Evolutionary conservation across 2,888 invertebrate species (phyloP).

Genomic region (Cheiracanthium punctorium): DNA sequence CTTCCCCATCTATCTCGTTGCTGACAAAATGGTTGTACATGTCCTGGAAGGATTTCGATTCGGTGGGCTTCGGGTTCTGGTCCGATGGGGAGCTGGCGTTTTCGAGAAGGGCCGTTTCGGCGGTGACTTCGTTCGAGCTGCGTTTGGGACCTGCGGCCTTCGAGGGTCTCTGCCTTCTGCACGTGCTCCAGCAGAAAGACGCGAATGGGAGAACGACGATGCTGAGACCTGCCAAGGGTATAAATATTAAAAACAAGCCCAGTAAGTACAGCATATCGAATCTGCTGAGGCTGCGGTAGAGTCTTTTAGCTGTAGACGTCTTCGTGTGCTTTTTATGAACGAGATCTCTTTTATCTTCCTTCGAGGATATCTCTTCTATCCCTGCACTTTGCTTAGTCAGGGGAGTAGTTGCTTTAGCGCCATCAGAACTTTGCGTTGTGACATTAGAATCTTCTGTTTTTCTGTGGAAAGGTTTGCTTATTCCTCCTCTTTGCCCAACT

Average conservation of each 20-base stretch:
- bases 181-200: background rate
- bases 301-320: background rate
- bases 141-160: background rate
- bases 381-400: too few relatives aligned
- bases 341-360: too few relatives aligned
- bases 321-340: too few relatives aligned
- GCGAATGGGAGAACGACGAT: background rate
- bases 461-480: too few relatives aligned
- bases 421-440: too few relatives aligned
- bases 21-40: conserved; percentile 1
- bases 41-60: background rate
- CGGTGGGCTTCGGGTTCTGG: background rate
- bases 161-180: background rate
- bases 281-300: background rate
- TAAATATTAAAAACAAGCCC: conserved; percentile 24
- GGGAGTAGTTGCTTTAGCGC: too few relatives aligned
- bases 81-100: background rate
- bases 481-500: too few relatives aligned
- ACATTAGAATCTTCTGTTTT: too few relatives aligned
- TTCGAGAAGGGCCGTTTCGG: background rate
- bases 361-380: background rate
- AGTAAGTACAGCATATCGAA: conserved; percentile 1
- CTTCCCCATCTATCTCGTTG: conserved; percentile 20
- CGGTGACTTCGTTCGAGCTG: background rate
- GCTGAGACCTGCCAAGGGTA: conserved; percentile 19